phyloP scores from a whole-genome alignment of 1,140 invertebrate genomes.

The Ips typographus region DNA sequence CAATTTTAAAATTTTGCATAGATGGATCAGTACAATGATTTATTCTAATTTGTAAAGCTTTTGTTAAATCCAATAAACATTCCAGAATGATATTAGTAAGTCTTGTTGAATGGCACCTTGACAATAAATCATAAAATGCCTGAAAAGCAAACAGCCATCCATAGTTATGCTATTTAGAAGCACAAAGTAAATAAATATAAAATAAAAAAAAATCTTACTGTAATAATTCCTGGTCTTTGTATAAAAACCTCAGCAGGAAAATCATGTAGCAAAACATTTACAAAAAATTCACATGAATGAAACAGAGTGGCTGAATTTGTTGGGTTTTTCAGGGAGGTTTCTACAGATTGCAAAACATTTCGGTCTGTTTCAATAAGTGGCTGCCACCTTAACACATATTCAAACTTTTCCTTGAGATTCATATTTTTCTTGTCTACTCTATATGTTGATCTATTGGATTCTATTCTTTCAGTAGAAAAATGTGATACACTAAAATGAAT shows the following conservation, averaged over 20 bases:
- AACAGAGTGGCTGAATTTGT: constrained; percentile 39
- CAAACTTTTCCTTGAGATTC: background rate
- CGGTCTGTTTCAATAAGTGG: constrained; percentile 46
- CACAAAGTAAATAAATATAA: background rate
- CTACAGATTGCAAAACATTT: constrained; percentile 48
- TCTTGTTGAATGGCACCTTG: constrained; percentile 40
- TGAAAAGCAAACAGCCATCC: constrained; percentile 28
- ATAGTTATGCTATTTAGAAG: too few species aligned
- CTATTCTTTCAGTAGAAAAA: background rate
- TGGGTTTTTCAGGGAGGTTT: constrained; percentile 45
- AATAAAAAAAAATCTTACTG: constrained; percentile 51
- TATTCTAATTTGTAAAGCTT: constrained; percentile 53
- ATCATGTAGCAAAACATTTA: constrained; percentile 65
- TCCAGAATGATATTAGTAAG: constrained; percentile 50
- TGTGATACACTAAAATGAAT: background rate
- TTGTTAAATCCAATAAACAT: constrained; percentile 54
- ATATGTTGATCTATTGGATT: constrained; percentile 22
- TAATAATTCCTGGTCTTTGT: constrained; percentile 62
- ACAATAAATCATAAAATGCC: constrained; percentile 42
- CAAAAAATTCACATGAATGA: constrained; percentile 62
- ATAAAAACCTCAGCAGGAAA: constrained; percentile 71
- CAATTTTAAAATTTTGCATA: constrained; percentile 52
- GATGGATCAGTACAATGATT: constrained; percentile 57
- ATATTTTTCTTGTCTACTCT: constrained; percentile 18
- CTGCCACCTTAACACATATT: constrained; percentile 43